Evolutionary conservation across 23 tunicate species (phyloP).

Genomic region (Oikopleura dioica): DNA sequence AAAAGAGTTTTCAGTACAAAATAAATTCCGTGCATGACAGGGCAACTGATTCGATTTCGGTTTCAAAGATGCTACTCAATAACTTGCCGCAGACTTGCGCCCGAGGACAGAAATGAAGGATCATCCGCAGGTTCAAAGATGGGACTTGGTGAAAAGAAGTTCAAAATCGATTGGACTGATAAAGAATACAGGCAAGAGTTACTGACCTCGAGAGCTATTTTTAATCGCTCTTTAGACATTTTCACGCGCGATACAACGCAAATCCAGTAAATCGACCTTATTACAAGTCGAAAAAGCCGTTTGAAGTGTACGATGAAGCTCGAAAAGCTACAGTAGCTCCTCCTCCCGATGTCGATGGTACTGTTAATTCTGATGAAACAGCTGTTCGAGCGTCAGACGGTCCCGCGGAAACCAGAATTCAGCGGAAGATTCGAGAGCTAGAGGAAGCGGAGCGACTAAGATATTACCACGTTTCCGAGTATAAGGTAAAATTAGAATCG

Average conservation of each 20-base stretch:
- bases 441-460: not conserved
- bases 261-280: constrained; percentile 1
- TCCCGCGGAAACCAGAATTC: not conserved
- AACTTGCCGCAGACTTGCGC: too few relatives aligned
- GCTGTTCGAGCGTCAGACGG: not conserved
- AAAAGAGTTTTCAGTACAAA: too few relatives aligned
- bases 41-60: too few relatives aligned
- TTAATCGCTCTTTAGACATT: too few relatives aligned
- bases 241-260: not conserved
- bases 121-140: not conserved
- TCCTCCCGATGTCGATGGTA: not conserved
- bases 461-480: not conserved
- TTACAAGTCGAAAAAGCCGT: not conserved
- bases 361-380: not conserved
- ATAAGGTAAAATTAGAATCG: constrained; percentile 11
- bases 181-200: not conserved
- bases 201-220: too few relatives aligned
- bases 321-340: not conserved
- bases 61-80: too few relatives aligned
- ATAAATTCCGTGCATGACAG: too few relatives aligned
- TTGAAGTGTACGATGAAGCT: not conserved
- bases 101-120: not conserved
- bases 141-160: not conserved
- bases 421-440: not conserved
- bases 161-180: constrained; percentile 8